phyloP scores from a whole-genome alignment of 2,797 vertebrate genomes.

The Crotalus adamanteus region DNA sequence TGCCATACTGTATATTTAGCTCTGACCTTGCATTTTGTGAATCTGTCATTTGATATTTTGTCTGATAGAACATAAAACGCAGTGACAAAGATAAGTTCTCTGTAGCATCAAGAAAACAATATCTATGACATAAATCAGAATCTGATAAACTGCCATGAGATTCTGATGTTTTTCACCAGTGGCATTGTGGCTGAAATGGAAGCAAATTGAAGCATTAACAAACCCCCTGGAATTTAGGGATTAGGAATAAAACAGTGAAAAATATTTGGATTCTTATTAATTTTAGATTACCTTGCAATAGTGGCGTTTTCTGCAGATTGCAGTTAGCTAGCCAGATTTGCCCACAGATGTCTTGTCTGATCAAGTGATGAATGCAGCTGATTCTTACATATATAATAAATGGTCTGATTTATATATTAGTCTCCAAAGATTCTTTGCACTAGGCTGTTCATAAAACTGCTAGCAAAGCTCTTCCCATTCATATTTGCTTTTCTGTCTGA shows the following conservation, averaged over 20 bases:
- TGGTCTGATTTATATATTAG: background rate
- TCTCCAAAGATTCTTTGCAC: background rate
- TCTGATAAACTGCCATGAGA: background rate
- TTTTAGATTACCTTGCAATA: background rate
- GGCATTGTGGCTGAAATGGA: background rate
- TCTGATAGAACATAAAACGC: background rate
- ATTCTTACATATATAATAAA: background rate
- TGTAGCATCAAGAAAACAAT: background rate
- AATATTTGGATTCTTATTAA: background rate
- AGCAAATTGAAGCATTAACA: background rate
- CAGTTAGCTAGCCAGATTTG: background rate
- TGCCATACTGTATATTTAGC: background rate
- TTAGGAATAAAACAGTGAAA: background rate
- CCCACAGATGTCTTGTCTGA: background rate
- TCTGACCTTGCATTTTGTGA: background rate
- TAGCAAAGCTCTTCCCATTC: background rate
- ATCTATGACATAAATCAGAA: background rate
- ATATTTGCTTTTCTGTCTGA: background rate
- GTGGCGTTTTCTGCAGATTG: background rate
- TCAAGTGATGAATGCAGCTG: background rate
- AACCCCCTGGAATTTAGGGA: background rate
- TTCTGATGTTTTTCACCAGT: background rate
- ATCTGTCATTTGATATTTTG: background rate
- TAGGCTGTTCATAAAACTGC: background rate
- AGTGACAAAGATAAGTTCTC: background rate